Evolutionary conservation across 2,888 invertebrate genomes (phyloP).

Genomic region (Pecten maximus): DNA sequence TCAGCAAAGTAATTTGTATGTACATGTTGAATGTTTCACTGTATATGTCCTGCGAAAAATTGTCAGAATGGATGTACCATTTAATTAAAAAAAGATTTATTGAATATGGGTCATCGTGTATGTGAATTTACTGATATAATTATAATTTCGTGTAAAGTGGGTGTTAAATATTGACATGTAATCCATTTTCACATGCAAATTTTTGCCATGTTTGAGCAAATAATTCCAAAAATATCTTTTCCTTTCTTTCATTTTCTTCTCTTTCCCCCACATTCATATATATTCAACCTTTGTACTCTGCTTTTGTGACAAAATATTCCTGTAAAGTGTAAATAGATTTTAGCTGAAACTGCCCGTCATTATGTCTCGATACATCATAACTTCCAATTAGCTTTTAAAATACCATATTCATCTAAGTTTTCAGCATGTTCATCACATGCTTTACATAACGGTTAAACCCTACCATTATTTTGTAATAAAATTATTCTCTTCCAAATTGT

Average conservation of each 20-base stretch:
- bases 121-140: not conserved
- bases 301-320: not conserved
- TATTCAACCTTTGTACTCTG: not conserved
- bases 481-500: not conserved
- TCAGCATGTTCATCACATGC: not conserved
- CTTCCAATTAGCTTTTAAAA: not conserved
- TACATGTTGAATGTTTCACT: not conserved
- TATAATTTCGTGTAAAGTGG: not conserved
- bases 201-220: not conserved
- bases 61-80: not conserved
- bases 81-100: not conserved
- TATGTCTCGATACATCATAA: not conserved
- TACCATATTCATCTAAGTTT: not conserved
- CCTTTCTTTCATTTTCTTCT: not conserved
- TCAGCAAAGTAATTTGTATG: not conserved
- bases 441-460: not conserved
- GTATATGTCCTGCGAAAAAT: not conserved
- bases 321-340: not conserved
- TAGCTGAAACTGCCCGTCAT: slow-evolving; percentile 8
- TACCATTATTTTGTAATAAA: not conserved
- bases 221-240: not conserved
- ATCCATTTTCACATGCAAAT: not conserved
- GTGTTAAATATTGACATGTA: not conserved
- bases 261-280: not conserved
- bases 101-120: not conserved